Conservation (phyloP, 2,113 vertebrate genomes). For the Columba livia region DNA sequence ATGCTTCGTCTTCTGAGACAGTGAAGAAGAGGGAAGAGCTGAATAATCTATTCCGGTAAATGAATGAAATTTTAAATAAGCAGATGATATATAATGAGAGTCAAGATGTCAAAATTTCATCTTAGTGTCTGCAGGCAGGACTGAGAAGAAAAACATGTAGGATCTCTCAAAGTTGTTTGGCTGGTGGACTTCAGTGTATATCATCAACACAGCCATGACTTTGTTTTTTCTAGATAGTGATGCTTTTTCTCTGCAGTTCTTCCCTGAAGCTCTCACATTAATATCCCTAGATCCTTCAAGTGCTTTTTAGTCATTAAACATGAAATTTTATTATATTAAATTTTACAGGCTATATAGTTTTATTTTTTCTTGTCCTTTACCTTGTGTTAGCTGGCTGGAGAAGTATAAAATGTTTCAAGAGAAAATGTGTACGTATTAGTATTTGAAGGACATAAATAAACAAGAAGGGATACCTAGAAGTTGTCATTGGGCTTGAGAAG, state of each 20-base stretch:
- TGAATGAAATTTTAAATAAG: not conserved
- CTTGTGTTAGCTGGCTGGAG: not conserved
- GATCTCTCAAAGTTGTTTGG: not conserved
- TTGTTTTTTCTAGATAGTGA: not conserved
- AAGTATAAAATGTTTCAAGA: not conserved
- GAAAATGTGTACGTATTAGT: not conserved
- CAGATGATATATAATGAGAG: not conserved
- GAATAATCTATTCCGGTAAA: not conserved
- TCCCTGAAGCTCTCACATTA: not conserved
- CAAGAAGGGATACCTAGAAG: not conserved
- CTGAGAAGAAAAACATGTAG: not conserved
- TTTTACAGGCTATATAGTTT: not conserved
- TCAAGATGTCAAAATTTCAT: not conserved
- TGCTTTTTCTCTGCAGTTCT: not conserved
- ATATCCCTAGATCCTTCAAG: not conserved
- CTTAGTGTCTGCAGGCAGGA: not conserved
- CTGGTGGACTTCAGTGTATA: not conserved
- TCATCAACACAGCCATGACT: not conserved
- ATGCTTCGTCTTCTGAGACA: not conserved
- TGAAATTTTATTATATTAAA: not conserved
- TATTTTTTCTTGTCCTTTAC: not conserved
- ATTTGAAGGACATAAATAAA: not conserved
- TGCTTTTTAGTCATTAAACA: not conserved
- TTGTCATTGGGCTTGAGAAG: not conserved
- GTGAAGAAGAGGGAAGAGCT: not conserved